phyloP scores from a whole-genome alignment of 1,140 invertebrate genomes.

The Sycobia sp. region DNA sequence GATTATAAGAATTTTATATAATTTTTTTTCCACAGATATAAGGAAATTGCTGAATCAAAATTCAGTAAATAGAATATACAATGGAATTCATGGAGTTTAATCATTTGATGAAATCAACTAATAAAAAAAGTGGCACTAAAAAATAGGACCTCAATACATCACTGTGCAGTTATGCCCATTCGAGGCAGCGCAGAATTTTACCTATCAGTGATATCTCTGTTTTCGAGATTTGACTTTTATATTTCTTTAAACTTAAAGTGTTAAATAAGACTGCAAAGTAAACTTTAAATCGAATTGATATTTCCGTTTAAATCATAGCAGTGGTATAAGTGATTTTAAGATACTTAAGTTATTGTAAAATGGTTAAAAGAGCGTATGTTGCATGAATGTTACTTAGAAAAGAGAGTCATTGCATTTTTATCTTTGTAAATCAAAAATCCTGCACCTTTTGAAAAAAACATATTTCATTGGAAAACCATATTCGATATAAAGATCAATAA shows the following conservation, averaged over 20 bases:
- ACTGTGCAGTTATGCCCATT: conserved; percentile 17
- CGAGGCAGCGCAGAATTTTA: background rate
- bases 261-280: conserved; percentile 11
- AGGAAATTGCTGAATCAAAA: conserved; percentile 72
- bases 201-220: conserved; percentile 23
- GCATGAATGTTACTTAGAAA: conserved; percentile 39
- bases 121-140: too few relatives aligned
- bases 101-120: conserved; percentile 25
- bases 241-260: conserved; percentile 3
- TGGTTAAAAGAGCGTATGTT: conserved; percentile 33
- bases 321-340: conserved; percentile 19
- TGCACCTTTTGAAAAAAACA: conserved; percentile 3
- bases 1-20: too few relatives aligned
- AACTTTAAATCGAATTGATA: conserved; percentile 1
- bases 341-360: conserved; percentile 55
- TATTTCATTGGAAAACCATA: too few relatives aligned
- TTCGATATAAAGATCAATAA: too few relatives aligned
- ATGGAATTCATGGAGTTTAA: conserved; percentile 67
- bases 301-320: conserved; percentile 5
- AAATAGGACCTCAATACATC: too few relatives aligned
- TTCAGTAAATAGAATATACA: conserved; percentile 75
- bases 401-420: conserved; percentile 28
- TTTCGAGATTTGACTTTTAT: background rate
- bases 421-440: conserved; percentile 28
- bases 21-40: conserved; percentile 69